Conservation (phyloP, 2,888 invertebrate genomes). For the Cheilosia urbana region DNA sequence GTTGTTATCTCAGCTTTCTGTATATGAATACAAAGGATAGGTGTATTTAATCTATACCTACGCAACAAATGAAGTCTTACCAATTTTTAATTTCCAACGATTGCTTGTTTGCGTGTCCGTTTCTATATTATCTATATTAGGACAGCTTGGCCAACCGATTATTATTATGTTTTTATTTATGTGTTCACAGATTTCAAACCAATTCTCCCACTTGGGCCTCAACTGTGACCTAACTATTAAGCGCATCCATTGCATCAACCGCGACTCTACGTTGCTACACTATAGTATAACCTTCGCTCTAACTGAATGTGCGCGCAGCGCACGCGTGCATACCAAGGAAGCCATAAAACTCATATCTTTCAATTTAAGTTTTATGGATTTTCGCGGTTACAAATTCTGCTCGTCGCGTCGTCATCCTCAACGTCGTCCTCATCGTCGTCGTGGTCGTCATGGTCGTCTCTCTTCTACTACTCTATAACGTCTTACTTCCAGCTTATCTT, state of each 20-base stretch:
- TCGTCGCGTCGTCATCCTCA: conserved; percentile 20
- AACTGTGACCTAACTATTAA: conserved; percentile 73
- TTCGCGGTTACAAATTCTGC: conserved; percentile 69
- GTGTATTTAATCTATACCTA: too few species aligned
- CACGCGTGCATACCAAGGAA: conserved; percentile 62
- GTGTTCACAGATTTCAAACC: conserved; percentile 66
- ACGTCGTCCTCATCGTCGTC: conserved; percentile 23
- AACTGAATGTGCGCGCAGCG: conserved; percentile 57
- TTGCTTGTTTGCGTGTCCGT: neutral
- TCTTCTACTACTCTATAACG: conserved; percentile 65
- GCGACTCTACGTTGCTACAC: conserved; percentile 4
- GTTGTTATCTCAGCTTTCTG: too few species aligned
- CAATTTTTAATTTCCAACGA: too few species aligned
- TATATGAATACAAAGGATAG: too few species aligned
- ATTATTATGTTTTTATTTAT: conserved; percentile 71
- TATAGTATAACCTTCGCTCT: conserved; percentile 5
- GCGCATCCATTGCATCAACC: conserved; percentile 45
- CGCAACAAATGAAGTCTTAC: too few species aligned
- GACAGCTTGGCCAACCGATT: conserved; percentile 63
- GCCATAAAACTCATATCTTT: conserved; percentile 75
- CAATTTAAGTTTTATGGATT: conserved; percentile 74
- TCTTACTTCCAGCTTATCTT: conserved; percentile 70
- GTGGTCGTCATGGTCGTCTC: conserved; percentile 40
- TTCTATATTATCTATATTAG: conserved; percentile 59
- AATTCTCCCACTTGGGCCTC: conserved; percentile 63